phyloP scores from a whole-genome alignment of 92 coral and sea anemone species.

The Scolanthus callimorphus region DNA sequence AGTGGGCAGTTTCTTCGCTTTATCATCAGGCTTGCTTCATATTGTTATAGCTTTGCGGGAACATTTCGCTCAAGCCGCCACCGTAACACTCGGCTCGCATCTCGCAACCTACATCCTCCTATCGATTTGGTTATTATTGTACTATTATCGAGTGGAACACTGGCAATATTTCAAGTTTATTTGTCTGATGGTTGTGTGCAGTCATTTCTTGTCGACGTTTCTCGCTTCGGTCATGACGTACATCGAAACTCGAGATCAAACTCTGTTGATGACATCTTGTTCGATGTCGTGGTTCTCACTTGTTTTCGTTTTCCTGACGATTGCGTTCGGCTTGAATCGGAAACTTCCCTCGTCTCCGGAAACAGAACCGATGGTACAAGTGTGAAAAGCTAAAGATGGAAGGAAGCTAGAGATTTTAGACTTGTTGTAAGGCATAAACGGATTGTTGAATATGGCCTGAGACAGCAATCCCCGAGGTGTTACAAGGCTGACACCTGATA shows the following conservation, averaged over 20 bases:
- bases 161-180: conserved; percentile 22
- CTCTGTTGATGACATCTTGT: conserved; percentile 2
- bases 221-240: conserved; percentile 33
- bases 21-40: conserved; percentile 15
- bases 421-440: no score
- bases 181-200: conserved; percentile 25
- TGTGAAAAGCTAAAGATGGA: conserved; percentile 11
- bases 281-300: conserved; percentile 26
- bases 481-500: no score
- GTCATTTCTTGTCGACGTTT: conserved; percentile 30
- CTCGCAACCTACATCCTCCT: conserved; percentile 11
- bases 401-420: no score
- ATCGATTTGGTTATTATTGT: conserved; percentile 19
- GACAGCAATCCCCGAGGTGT: no score
- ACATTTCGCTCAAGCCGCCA: conserved; percentile 24
- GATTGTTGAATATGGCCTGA: no score
- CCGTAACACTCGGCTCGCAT: conserved; percentile 31
- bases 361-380: conserved; percentile 30
- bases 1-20: neutral
- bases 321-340: conserved; percentile 29
- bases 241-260: conserved; percentile 8
- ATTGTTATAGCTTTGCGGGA: conserved; percentile 13
- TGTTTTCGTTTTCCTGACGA: conserved; percentile 20
- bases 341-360: conserved; percentile 18
- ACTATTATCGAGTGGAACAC: conserved; percentile 16